Evolutionary conservation across 2,113 vertebrate genomes (phyloP).

Genomic region (Neodon shergylaensis): DNA sequence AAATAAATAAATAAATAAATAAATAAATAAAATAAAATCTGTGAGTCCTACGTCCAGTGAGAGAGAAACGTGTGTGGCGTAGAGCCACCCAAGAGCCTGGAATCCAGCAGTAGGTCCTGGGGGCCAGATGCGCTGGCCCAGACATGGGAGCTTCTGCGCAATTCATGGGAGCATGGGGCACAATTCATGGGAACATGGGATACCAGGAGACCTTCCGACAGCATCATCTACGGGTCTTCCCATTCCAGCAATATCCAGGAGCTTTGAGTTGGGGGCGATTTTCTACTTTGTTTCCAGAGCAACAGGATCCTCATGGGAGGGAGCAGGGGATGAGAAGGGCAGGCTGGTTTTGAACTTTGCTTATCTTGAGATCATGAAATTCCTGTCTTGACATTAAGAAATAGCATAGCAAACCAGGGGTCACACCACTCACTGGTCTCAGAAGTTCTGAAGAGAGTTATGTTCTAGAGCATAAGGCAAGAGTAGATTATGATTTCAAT

Average conservation of each 20-base stretch:
- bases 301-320: conserved; percentile 36
- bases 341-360: conserved; percentile 23
- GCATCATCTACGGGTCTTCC: conserved; percentile 53
- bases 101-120: conserved; percentile 50
- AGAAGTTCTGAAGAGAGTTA: conserved; percentile 59
- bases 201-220: conserved; percentile 36
- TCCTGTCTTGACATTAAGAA: conserved; percentile 68
- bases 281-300: conserved; percentile 50
- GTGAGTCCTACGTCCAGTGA: neutral
- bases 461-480: conserved; percentile 51
- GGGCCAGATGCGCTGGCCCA: conserved; percentile 31
- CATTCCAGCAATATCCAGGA: conserved; percentile 27
- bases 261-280: neutral
- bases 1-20: no score
- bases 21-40: neutral
- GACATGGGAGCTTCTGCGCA: conserved; percentile 28
- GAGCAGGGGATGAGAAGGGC: neutral
- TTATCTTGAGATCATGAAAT: conserved; percentile 51
- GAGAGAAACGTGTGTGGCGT: neutral
- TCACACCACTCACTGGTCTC: conserved; percentile 32
- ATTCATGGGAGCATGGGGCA: neutral
- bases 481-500: conserved; percentile 48
- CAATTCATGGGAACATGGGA: neutral
- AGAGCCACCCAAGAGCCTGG: neutral
- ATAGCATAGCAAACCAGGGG: conserved; percentile 44